Evolutionary conservation across 2,797 vertebrate species (phyloP), one percentile per base, ranked within the genome.

Genomic region (Pelodytes ibericus): DNA sequence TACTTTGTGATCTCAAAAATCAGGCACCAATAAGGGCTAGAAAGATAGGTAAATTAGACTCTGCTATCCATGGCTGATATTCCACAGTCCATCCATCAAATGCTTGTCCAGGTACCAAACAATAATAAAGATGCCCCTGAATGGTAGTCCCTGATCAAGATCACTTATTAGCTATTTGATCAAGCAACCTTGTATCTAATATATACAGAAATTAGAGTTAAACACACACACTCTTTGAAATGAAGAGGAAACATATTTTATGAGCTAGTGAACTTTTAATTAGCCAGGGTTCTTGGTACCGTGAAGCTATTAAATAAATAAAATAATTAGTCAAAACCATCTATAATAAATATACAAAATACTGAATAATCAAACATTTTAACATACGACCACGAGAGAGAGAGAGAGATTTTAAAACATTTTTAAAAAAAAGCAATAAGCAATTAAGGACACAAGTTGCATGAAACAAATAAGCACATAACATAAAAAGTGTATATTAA

Each of bases 291-390:
- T 89, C 88, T 89, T 88, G 89, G 90, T 90, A 92, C 92, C 91
- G 90, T 88, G 92, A 89, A 92, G 92, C 93, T 93, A 91, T 91
- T 87, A 92, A 94, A 93, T 94, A 94, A 92, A 92, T 93, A 91
- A 93, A 92, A 87, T 85, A 88, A 91, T 89, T 88, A 91, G 89
- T 92, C 88, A 92, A 92, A 93, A 90, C 86, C 90, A 89, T 89
- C 89, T 89, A 90, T 86, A 88, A 88, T 84, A 87, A 88, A 90
- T 91, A 92, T 93, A 91, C 86, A 90, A 89, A 88, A 87, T 83
- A 84, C 79, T 83, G 85, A 81, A 83, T 81, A 81, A 80, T 71
- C 75, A 84, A 80, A 71, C 22, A 82, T 83, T 81, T 89, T 76
- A 74, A 83, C 78, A 84, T 82, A 73, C 77, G 80, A 0, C 15